Conservation (phyloP, 2,888 invertebrate genomes). For the Podabrus alpinus region DNA sequence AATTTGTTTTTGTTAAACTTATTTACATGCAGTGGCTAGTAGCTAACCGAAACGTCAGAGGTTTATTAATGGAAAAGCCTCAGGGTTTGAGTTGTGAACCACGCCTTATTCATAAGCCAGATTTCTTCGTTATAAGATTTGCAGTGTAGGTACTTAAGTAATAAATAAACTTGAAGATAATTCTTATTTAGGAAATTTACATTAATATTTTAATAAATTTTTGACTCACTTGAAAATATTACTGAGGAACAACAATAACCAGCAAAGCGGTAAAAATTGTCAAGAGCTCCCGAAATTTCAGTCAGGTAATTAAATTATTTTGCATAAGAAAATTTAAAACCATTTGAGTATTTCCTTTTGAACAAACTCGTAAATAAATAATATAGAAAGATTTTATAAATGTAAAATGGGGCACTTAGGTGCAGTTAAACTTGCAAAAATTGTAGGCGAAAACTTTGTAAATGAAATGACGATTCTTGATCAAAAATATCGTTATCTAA, state of each 20-base stretch:
- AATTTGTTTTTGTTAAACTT: constrained; percentile 48
- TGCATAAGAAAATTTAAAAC: too few relatives aligned
- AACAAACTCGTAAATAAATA: too few relatives aligned
- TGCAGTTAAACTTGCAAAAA: too few relatives aligned
- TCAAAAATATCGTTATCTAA: not conserved
- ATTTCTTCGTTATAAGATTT: constrained; percentile 40
- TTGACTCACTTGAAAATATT: not conserved
- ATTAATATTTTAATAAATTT: not conserved
- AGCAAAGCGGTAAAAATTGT: too few relatives aligned
- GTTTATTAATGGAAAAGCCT: constrained; percentile 52
- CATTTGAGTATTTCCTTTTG: too few relatives aligned
- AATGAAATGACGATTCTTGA: not conserved
- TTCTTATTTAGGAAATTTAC: not conserved
- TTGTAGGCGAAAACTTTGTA: too few relatives aligned
- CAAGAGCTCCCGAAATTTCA: too few relatives aligned
- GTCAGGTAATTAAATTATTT: too few relatives aligned
- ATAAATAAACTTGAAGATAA: not conserved
- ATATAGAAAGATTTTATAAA: too few relatives aligned
- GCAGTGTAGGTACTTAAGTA: not conserved
- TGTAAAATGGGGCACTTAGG: too few relatives aligned
- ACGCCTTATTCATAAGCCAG: constrained; percentile 43
- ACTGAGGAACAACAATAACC: too few relatives aligned
- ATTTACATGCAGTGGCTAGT: constrained; percentile 55
- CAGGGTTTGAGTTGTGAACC: constrained; percentile 43
- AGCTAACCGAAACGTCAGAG: constrained; percentile 53